A percentile compares a stretch with the other conserved stretches of the same genome.
phyloP scores from a whole-genome alignment of 2,888 invertebrate genomes.

The Tetanocera ferruginea region DNA sequence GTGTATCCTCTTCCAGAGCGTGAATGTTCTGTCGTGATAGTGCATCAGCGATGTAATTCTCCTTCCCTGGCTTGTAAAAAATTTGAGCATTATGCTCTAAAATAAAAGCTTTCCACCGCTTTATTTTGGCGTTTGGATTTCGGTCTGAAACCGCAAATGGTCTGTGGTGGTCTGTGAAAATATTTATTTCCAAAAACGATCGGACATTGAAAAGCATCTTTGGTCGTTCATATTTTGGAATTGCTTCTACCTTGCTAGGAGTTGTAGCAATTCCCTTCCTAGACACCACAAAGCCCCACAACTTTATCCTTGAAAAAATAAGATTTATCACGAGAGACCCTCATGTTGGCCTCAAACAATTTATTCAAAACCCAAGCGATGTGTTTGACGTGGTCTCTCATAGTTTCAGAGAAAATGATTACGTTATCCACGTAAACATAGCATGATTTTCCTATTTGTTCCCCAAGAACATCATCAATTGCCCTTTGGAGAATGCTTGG shows the following conservation, averaged over 20 bases:
- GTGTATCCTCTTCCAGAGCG: conserved; percentile 28
- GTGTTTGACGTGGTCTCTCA: conserved; percentile 34
- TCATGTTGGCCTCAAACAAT: conserved; percentile 43
- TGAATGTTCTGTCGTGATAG: conserved; percentile 41
- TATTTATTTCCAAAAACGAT: conserved; percentile 38
- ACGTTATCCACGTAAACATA: conserved; percentile 42
- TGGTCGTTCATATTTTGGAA: conserved; percentile 1
- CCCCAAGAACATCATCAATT: conserved; percentile 38
- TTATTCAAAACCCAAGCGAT: conserved; percentile 35
- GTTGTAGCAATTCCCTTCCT: neutral
- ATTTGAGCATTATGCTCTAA: conserved; percentile 32
- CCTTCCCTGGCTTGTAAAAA: conserved; percentile 42
- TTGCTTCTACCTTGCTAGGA: conserved; percentile 15
- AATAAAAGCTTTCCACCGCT: conserved; percentile 26
- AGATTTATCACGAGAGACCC: conserved; percentile 40
- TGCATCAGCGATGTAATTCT: conserved; percentile 42
- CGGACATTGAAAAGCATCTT: conserved; percentile 21
- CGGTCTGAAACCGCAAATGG: conserved; percentile 22
- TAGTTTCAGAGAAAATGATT: conserved; percentile 38
- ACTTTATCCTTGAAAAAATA: conserved; percentile 38
- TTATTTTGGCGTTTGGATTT: conserved; percentile 8
- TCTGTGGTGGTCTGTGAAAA: conserved; percentile 38
- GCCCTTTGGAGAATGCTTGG: conserved; percentile 32
- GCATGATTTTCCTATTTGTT: conserved; percentile 40
- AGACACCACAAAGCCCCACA: conserved; percentile 2